Percentiles rank a stretch among this genome's conserved stretches.
phyloP scores from a whole-genome alignment of 2,113 vertebrate genomes.

The Phaethon lepturus region DNA sequence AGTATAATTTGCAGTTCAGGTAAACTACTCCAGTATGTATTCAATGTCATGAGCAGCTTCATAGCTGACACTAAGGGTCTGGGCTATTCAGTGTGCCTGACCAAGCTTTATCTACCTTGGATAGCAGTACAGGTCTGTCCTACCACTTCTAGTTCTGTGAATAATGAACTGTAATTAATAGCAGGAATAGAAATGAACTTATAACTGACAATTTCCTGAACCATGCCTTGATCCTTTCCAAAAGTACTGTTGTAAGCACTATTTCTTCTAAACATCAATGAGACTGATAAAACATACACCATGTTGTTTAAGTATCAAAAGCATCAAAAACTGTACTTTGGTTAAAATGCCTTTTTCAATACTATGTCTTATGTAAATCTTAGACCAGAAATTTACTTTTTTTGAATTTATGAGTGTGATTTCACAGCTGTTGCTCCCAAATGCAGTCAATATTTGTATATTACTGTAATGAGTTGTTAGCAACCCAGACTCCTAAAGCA shows the following conservation, averaged over 20 bases:
- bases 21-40: not conserved
- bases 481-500: slow-evolving; percentile 11
- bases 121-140: not conserved
- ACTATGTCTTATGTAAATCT: not conserved
- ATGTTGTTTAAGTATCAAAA: not conserved
- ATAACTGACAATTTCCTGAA: not conserved
- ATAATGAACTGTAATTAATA: not conserved
- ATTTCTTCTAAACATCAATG: not conserved
- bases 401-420: not conserved
- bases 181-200: not conserved
- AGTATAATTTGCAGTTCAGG: not conserved
- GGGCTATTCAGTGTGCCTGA: not conserved
- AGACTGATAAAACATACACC: not conserved
- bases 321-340: not conserved
- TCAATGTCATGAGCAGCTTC: not conserved
- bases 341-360: not conserved
- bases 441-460: slow-evolving; percentile 45
- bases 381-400: not conserved
- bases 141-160: not conserved
- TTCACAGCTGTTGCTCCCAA: slow-evolving; percentile 29
- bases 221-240: not conserved
- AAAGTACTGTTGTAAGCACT: not conserved
- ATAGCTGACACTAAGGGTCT: not conserved
- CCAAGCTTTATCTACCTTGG: not conserved
- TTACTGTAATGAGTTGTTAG: slow-evolving; percentile 18